Percentiles rank a stretch among this genome's conserved stretches.
Conservation (phyloP, 2,113 vertebrate genomes). For the Platycercus adscitus region DNA sequence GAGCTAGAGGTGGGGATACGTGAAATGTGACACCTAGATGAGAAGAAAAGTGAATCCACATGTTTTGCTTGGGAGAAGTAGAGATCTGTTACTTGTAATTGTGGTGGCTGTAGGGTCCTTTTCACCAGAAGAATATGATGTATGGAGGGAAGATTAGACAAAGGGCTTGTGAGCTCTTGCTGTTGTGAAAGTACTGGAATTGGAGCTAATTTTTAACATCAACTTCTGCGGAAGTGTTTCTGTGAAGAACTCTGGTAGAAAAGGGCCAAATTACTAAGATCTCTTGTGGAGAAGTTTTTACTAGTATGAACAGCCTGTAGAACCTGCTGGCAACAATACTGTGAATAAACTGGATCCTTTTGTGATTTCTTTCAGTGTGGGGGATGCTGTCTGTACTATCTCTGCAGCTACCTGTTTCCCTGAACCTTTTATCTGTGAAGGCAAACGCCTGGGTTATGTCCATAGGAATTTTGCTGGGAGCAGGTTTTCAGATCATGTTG, state of each 20-base stretch:
- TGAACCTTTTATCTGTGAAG: conserved; percentile 94
- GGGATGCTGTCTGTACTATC: conserved; percentile 94
- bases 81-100: not conserved
- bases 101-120: not conserved
- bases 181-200: not conserved
- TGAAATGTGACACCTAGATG: not conserved
- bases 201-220: not conserved
- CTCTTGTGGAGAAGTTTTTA: not conserved
- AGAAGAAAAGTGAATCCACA: not conserved
- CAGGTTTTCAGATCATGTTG: conserved; percentile 93
- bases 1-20: not conserved
- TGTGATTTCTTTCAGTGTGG: conserved; percentile 81
- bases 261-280: not conserved
- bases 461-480: conserved; percentile 93
- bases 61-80: not conserved
- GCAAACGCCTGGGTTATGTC: conserved; percentile 89
- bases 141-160: not conserved
- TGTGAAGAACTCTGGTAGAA: not conserved
- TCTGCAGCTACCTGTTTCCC: conserved; percentile 93
- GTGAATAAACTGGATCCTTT: not conserved
- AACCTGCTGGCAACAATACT: not conserved
- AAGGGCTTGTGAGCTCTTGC: not conserved
- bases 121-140: not conserved
- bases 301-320: not conserved
- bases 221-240: not conserved